phyloP scores from a whole-genome alignment of 2,888 invertebrate genomes.

The Trachelus iudaicus region DNA sequence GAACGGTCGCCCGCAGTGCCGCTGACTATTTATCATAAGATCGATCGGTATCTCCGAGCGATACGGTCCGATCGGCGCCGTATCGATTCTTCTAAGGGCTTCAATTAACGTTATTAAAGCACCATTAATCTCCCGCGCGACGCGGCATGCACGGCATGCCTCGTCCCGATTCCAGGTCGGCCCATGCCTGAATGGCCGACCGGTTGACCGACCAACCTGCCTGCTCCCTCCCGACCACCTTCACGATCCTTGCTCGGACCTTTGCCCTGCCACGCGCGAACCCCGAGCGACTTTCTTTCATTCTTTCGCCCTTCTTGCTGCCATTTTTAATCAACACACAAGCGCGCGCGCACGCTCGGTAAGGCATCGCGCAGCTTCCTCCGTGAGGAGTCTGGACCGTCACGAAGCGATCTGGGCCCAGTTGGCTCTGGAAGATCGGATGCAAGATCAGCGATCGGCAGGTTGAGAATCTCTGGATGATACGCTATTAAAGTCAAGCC shows the following conservation, averaged over 20 bases:
- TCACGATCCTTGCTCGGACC: neutral
- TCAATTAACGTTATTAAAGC: slow-evolving; percentile 65
- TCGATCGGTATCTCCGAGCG: slow-evolving; percentile 63
- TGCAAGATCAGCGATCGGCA: neutral
- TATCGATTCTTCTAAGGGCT: slow-evolving; percentile 64
- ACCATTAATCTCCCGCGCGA: slow-evolving; percentile 60
- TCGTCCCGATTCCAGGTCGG: slow-evolving; percentile 37
- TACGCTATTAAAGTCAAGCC: slow-evolving; percentile 22
- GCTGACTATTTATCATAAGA: slow-evolving; percentile 64
- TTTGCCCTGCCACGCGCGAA: slow-evolving; percentile 1
- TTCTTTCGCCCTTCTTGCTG: neutral
- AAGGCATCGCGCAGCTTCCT: neutral
- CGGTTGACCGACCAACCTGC: neutral
- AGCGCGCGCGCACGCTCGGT: neutral
- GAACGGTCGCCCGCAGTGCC: slow-evolving; percentile 62
- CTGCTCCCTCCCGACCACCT: neutral
- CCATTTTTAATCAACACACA: neutral
- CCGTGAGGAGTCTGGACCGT: no score
- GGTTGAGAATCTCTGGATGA: slow-evolving; percentile 18
- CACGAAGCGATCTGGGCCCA: neutral
- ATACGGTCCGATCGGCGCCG: slow-evolving; percentile 54
- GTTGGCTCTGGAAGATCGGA: neutral
- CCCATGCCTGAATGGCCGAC: neutral
- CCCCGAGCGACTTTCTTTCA: neutral
- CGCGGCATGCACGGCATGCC: slow-evolving; percentile 51